Evolutionary conservation across 2,113 vertebrate species (phyloP).

Genomic region (Pygathrix nemaeus): DNA sequence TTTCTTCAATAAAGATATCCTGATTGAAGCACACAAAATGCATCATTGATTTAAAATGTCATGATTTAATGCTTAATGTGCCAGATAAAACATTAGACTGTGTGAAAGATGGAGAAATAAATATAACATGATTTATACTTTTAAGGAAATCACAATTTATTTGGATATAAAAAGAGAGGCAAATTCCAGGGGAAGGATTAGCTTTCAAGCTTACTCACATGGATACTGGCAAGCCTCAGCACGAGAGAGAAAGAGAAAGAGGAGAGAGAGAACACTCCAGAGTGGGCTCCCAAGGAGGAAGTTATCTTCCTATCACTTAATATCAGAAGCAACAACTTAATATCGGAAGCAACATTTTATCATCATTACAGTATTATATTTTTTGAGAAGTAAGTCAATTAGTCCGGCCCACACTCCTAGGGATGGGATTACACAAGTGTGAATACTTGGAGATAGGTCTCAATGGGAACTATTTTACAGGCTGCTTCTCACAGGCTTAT

Average conservation of each 20-base stretch:
- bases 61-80: conserved; percentile 32
- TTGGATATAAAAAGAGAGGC: not conserved
- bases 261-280: not conserved
- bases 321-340: not conserved
- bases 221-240: not conserved
- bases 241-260: not conserved
- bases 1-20: conserved; percentile 38
- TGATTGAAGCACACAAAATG: not conserved
- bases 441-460: not conserved
- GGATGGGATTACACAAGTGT: not conserved
- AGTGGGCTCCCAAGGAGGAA: not conserved
- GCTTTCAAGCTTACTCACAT: not conserved
- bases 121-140: not conserved
- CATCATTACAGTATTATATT: not conserved
- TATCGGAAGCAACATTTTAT: not conserved
- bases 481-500: not conserved
- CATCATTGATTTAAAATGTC: conserved; percentile 14
- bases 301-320: not conserved
- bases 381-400: not conserved
- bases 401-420: not conserved
- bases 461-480: not conserved
- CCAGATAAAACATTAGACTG: conserved; percentile 30
- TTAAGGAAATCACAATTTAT: conserved; percentile 3
- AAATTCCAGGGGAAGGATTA: not conserved
- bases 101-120: conserved; percentile 18